Evolutionary conservation across 2,888 invertebrate species (phyloP), one percentile per base, ranked within the genome.

Genomic region (Cryptus viduatorius): DNA sequence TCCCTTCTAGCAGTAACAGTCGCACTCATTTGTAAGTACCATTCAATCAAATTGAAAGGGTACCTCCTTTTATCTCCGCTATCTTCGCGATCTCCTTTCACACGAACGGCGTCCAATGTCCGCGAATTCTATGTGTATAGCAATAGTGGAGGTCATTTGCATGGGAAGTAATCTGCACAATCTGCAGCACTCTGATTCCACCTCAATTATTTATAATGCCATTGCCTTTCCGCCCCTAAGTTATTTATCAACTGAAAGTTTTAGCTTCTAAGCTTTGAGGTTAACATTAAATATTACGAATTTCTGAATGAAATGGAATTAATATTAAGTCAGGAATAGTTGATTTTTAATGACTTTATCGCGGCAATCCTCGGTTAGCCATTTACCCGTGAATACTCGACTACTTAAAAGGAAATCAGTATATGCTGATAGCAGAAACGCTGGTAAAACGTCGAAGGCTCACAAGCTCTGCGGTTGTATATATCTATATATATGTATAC

Each of bases 21-120:
- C n/a, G 42, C 68, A 29, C 44, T 53, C 69, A 81, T 81, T 76
- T 48, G 29, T 44, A 64, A 76, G 68, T 75, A 69, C 61, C 64
- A 68, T 81, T 81, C 61, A 81, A 81, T 76, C 67, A 69, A 64
- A 50, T 69, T 56, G 64, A 75, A 81, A 75, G 64, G 50, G 19
- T 69, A 76, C 61, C 68, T 69, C 50, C 75, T 75, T 69, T 50
- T 46, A 12, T 37, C 16, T 68, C 56, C 14, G 59, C 59, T 59
- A 19, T 50, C 24, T 37, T n/a, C 16, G 48, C 65, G 56, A 14
- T n/a, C 14, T 53, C 14, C 48, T 19, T 50, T 31, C 16, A 72
- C 72, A 31, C 61, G 29, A 61, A 29, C 31, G n/a, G 12, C 48
- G n/a, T 12, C 48, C 48, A 31, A 14, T 14, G 14, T 61, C 61